These are phyloP conservation scores for Neodon shergylaensis DNA, from an alignment of 2,113 vertebrate genomes.

Conservation along the genomic window DNA sequence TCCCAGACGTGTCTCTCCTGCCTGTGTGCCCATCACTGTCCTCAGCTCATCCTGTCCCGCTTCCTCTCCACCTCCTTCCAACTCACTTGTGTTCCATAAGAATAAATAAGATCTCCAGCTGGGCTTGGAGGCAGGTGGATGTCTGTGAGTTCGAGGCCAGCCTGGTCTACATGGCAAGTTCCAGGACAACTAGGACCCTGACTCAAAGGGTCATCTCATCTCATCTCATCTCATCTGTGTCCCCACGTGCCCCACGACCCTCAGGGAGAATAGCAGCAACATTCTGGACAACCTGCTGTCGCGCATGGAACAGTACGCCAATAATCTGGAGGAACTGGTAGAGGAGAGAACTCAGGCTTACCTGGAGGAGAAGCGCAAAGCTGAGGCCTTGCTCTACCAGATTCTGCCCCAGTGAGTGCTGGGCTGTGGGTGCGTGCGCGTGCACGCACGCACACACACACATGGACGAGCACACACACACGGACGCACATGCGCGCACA, in stretches of 20 bases:
- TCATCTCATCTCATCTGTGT: not conserved
- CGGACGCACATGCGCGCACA: too few species aligned
- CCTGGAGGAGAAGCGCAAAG: constrained; percentile 96
- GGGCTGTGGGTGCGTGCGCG: fast-evolving
- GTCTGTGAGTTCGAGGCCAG: not conserved
- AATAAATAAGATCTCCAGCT: not conserved
- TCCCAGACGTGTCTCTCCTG: not conserved
- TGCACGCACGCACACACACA: not conserved
- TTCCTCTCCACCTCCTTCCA: not conserved
- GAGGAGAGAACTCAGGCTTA: constrained; percentile 96
- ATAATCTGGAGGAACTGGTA: constrained; percentile 97
- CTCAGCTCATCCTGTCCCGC: not conserved
- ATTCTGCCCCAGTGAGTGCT: constrained; percentile 95
- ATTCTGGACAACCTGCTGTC: constrained; percentile 96
- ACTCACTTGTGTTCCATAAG: not conserved
- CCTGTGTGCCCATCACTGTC: not conserved
- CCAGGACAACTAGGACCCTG: not conserved
- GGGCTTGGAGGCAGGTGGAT: not conserved
- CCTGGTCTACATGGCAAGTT: not conserved
- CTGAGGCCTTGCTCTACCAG: constrained; percentile 95
- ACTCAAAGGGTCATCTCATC: not conserved
- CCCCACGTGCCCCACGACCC: fast-evolving
- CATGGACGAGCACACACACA: too few species aligned
- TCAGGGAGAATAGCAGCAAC: constrained; percentile 92
- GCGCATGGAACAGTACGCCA: constrained; percentile 97